phyloP scores from a whole-genome alignment of 1,140 invertebrate species.

The Eupeodes corollae region DNA sequence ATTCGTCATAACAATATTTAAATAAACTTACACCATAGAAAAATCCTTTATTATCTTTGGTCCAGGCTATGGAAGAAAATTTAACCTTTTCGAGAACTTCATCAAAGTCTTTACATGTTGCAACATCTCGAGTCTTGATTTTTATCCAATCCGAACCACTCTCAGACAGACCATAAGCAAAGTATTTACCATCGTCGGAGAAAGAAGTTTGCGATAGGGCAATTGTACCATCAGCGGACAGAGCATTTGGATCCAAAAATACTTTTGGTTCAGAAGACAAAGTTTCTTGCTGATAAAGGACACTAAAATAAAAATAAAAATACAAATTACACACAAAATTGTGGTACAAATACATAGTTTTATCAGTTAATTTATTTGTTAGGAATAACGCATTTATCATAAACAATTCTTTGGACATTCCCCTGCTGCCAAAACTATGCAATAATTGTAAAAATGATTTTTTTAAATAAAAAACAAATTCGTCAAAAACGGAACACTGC shows the following conservation, averaged over 20 bases:
- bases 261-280: slow-evolving; percentile 67
- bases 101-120: slow-evolving; percentile 71
- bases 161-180: slow-evolving; percentile 83
- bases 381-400: no score
- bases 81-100: slow-evolving; percentile 87
- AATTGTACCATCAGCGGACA: slow-evolving; percentile 89
- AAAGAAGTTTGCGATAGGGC: slow-evolving; percentile 69
- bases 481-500: no score
- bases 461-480: no score
- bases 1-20: not conserved
- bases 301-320: slow-evolving; percentile 45
- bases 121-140: slow-evolving; percentile 71
- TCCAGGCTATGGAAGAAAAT: slow-evolving; percentile 86
- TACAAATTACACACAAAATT: no score
- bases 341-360: no score
- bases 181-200: slow-evolving; percentile 80
- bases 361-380: no score
- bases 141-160: slow-evolving; percentile 94
- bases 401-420: no score
- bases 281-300: slow-evolving; percentile 81
- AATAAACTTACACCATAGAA: slow-evolving; percentile 75
- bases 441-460: no score
- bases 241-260: slow-evolving; percentile 90
- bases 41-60: slow-evolving; percentile 86
- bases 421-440: no score